Base-by-base conservation (phyloP, 1,140 invertebrate genomes). In the Wiebesia pumilae region DNA sequence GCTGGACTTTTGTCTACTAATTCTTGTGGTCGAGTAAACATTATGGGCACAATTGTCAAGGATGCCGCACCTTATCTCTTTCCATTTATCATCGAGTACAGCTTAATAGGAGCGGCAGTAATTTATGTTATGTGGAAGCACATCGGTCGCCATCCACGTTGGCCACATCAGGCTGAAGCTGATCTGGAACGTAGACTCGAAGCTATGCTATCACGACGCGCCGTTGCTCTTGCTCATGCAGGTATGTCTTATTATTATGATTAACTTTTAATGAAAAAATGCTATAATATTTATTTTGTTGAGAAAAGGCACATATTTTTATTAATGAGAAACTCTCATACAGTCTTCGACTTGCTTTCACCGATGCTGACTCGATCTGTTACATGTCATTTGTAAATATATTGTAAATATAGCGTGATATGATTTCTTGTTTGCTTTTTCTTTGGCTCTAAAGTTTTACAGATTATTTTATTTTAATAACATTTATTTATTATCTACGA, bases 121-220 rank as follows among this genome's bases (percentile, higher is more conserved):
- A 97, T 99, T 90, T 99, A 99, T 92, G 97, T 99, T 71, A 99
- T 99, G 96, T 99, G 98, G 98, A 97, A 97, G 91, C 98, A 98
- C 93, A 98, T 99, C 92, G 97, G 97, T 62, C 96, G 97, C 89
- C 96, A 97, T 93, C 96, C 97, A 3, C 93, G 93, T 67, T 94
- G 93, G 93, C 93, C 93, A 0, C 96, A 96, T 90, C 95, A 96
- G 89, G 96, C 96, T 88, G 97, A 97, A 90, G 97, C 97, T 93
- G 97, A 97, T 93, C 94, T 97, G 89, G 97, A 97, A 94, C 97
- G 97, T 91, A 95, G 97, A 90, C 94, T 97, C 90, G 97, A 97
- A 92, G 96, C 97, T 87, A 97, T 97, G 96, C 93, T 97, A 62
- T 97, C 97, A 47, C 95, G 97, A 90, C 95, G 97, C 89, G 97